Percentiles rank a stretch among this genome's conserved stretches.
Evolutionary conservation across 2,888 invertebrate species (phyloP).

Genomic region (Tinea semifulvella): DNA sequence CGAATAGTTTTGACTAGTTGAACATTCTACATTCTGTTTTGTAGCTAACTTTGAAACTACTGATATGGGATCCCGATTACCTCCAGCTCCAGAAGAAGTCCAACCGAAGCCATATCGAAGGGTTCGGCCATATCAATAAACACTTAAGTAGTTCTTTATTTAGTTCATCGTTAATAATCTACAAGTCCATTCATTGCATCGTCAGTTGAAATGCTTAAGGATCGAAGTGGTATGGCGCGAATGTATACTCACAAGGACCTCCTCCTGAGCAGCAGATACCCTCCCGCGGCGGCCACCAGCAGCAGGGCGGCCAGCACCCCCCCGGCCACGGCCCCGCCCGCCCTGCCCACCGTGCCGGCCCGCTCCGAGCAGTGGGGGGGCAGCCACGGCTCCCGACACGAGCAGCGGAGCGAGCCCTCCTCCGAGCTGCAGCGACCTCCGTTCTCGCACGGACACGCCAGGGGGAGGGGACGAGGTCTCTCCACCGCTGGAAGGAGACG

Average conservation of each 20-base stretch:
- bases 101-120: no score
- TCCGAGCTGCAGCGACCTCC: slow-evolving; percentile 77
- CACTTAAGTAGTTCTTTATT: no score
- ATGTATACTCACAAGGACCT: slow-evolving; percentile 80
- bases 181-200: no score
- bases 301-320: slow-evolving; percentile 85
- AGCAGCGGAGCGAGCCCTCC: slow-evolving; percentile 70
- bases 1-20: no score
- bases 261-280: slow-evolving; percentile 84
- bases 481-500: slow-evolving; percentile 72
- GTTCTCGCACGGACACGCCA: slow-evolving; percentile 86
- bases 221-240: no score
- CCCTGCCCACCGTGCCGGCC: slow-evolving; percentile 67
- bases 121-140: no score
- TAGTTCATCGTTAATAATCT: no score
- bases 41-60: no score
- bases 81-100: no score
- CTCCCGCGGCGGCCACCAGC: slow-evolving; percentile 76
- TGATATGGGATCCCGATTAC: no score
- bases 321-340: slow-evolving; percentile 73
- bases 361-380: slow-evolving; percentile 66
- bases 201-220: no score
- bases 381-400: slow-evolving; percentile 72
- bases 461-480: slow-evolving; percentile 75
- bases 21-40: no score